These are phyloP conservation scores for Lateolabrax maculatus DNA, from an alignment of 2,797 vertebrate genomes.

Conservation along the genomic window DNA sequence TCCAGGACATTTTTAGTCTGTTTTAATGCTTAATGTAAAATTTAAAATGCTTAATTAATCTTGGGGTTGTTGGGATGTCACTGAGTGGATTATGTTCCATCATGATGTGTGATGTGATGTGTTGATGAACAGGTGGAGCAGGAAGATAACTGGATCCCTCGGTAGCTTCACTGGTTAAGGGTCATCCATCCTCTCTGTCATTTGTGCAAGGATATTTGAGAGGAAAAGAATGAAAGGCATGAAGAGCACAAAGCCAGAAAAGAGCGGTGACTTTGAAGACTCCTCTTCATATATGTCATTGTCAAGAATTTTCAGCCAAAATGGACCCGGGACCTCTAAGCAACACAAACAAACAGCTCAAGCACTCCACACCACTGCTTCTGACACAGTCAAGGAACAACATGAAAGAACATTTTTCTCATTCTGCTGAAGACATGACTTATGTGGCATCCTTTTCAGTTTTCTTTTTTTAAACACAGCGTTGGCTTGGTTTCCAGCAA, in stretches of 20 bases:
- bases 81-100: slow-evolving; percentile 20
- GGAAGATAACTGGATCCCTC: slow-evolving; percentile 52
- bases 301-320: slow-evolving; percentile 60
- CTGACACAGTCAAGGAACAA: slow-evolving; percentile 35
- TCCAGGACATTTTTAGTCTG: neutral
- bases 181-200: slow-evolving; percentile 62
- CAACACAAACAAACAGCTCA: slow-evolving; percentile 60
- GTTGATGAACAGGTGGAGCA: slow-evolving; percentile 68
- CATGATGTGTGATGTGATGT: slow-evolving; percentile 64
- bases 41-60: slow-evolving; percentile 11
- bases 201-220: slow-evolving; percentile 62
- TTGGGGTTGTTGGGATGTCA: slow-evolving; percentile 32
- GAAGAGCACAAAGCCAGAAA: slow-evolving; percentile 34
- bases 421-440: slow-evolving; percentile 51
- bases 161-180: slow-evolving; percentile 27
- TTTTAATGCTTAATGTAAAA: no score
- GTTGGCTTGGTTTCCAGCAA: slow-evolving; percentile 13
- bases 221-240: slow-evolving; percentile 64
- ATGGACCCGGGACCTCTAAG: slow-evolving; percentile 38
- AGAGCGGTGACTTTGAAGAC: slow-evolving; percentile 66
- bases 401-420: slow-evolving; percentile 59
- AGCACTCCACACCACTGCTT: slow-evolving; percentile 17
- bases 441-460: slow-evolving; percentile 45
- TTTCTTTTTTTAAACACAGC: slow-evolving; percentile 9
- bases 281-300: slow-evolving; percentile 60